These are phyloP conservation scores for Ctenochaetus hawaiiensis DNA, from an alignment of 2,797 vertebrate genomes.

Conservation along the genomic window DNA sequence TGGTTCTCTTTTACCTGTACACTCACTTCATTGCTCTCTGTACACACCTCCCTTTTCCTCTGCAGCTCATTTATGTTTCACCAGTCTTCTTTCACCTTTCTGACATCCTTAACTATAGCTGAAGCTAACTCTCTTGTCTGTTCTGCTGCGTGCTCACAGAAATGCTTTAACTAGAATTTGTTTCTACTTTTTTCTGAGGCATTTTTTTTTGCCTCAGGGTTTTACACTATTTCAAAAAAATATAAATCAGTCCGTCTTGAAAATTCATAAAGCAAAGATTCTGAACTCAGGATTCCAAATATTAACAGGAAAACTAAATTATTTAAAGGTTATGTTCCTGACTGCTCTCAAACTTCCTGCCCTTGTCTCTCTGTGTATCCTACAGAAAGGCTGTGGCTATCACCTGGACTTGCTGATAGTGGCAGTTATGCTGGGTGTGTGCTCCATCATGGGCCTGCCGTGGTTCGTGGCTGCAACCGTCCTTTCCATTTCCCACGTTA, in stretches of 20 bases:
- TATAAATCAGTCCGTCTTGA: not conserved
- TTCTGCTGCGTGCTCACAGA: slow-evolving; percentile 9
- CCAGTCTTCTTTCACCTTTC: not conserved
- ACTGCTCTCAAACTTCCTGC: not conserved
- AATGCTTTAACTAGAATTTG: not conserved
- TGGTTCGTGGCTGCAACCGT: slow-evolving; percentile 98
- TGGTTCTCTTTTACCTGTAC: not conserved
- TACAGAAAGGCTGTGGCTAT: slow-evolving; percentile 97
- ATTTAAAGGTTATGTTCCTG: not conserved
- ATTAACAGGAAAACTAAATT: not conserved
- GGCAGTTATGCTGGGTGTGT: slow-evolving; percentile 92
- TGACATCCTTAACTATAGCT: slow-evolving; percentile 21
- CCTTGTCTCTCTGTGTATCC: slow-evolving; percentile 1
- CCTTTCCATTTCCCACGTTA: slow-evolving; percentile 96
- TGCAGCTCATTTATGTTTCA: slow-evolving; percentile 8
- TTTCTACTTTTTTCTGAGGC: not conserved
- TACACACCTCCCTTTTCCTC: not conserved
- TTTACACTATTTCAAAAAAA: not conserved
- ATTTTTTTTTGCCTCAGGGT: slow-evolving; percentile 21
- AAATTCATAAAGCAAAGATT: slow-evolving; percentile 3
- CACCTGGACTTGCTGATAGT: slow-evolving; percentile 95
- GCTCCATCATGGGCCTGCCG: slow-evolving; percentile 95
- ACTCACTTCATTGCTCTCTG: no score
- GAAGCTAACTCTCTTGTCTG: not conserved
- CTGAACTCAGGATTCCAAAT: not conserved